These are phyloP conservation scores for Scrobipalpa costella DNA, from an alignment of 2,888 invertebrate genomes.

Conservation along the genomic window DNA sequence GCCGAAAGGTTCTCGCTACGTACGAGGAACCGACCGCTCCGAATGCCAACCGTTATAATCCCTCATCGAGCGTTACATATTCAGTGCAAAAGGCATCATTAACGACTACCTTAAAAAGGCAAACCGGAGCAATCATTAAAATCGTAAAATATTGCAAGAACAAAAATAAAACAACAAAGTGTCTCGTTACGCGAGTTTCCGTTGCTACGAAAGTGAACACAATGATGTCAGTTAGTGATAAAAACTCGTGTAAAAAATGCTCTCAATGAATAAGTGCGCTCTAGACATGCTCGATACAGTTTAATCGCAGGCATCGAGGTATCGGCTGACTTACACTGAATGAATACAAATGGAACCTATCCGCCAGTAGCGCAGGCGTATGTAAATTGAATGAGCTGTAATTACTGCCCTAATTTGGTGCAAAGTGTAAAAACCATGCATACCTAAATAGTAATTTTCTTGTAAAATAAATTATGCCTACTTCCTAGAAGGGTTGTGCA, in stretches of 20 bases:
- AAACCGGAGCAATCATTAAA: constrained; percentile 78
- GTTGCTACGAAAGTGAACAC: constrained; percentile 78
- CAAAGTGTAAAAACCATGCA: constrained; percentile 7
- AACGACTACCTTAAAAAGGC: constrained; percentile 78
- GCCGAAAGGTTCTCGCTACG: constrained; percentile 54
- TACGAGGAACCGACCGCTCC: constrained; percentile 48
- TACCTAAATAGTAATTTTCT: background rate
- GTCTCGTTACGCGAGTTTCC: constrained; percentile 76
- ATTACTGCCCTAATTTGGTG: constrained; percentile 27
- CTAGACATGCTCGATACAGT: constrained; percentile 55
- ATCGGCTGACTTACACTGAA: constrained; percentile 7
- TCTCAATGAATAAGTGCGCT: constrained; percentile 66
- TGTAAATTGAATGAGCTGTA: constrained; percentile 44
- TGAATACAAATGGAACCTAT: constrained; percentile 8
- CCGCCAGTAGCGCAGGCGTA: constrained; percentile 33
- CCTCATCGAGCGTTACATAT: constrained; percentile 71
- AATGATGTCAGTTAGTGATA: constrained; percentile 71
- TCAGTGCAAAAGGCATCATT: constrained; percentile 77
- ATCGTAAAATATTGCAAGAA: constrained; percentile 74
- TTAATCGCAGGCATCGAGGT: constrained; percentile 39
- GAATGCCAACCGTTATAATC: constrained; percentile 73
- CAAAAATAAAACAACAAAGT: constrained; percentile 64
- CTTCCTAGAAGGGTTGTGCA: constrained; percentile 3
- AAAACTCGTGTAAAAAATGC: constrained; percentile 69
- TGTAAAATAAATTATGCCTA: background rate